These are phyloP conservation scores for Platycnemis pennipes DNA, from an alignment of 2,888 invertebrate genomes.

Conservation along the genomic window DNA sequence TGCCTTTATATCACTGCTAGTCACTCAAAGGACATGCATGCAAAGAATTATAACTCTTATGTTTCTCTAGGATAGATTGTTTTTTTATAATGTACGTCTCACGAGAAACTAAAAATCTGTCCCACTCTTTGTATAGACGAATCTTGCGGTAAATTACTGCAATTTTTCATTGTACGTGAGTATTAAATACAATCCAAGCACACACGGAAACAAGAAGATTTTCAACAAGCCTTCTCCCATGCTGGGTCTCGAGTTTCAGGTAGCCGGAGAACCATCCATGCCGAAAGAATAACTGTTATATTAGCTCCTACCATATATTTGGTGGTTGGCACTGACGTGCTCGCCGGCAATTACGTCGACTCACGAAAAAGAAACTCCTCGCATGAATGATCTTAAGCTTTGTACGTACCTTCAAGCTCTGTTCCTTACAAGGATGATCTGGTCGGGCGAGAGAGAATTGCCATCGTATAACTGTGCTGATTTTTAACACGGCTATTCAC, in stretches of 20 bases:
- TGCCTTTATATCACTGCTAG: too few relatives aligned
- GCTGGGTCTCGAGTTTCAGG: background rate
- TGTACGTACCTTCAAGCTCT: background rate
- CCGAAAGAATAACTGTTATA: conserved; percentile 30
- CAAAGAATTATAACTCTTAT: too few relatives aligned
- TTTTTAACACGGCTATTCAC: too few relatives aligned
- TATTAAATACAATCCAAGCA: background rate
- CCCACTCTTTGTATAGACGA: too few relatives aligned
- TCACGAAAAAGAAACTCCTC: conserved; percentile 1
- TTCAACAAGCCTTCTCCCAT: background rate
- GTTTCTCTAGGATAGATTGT: too few relatives aligned
- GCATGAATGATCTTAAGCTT: conserved; percentile 2
- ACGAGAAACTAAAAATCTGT: too few relatives aligned
- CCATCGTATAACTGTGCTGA: background rate
- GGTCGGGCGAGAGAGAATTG: background rate
- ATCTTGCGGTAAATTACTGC: too few relatives aligned
- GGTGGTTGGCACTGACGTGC: background rate
- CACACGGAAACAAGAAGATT: too few relatives aligned
- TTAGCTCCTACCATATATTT: background rate
- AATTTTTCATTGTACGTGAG: background rate
- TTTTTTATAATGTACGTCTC: too few relatives aligned
- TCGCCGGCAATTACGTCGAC: background rate
- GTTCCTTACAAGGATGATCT: background rate
- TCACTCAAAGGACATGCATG: too few relatives aligned
- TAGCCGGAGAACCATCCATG: background rate